Conservation (phyloP, 2,113 vertebrate species). For the Petrocephalus zakoni region DNA sequence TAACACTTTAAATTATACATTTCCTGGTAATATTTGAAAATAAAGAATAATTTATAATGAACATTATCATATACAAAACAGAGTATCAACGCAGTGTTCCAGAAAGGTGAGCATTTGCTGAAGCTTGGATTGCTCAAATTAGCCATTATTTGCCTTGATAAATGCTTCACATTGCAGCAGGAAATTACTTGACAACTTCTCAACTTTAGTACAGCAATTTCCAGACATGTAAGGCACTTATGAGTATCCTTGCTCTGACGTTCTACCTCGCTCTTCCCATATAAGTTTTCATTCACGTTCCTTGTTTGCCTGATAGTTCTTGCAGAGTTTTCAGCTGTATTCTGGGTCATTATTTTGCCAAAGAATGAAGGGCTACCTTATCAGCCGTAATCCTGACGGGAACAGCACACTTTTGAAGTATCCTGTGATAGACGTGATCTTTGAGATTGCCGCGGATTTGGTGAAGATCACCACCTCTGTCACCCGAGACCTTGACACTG, state of each 20-base stretch:
- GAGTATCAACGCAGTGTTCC: background rate
- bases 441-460: background rate
- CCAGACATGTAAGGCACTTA: background rate
- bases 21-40: background rate
- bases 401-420: background rate
- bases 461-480: background rate
- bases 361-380: background rate
- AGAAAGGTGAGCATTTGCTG: background rate
- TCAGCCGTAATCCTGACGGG: background rate
- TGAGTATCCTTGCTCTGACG: background rate
- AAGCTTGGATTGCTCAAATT: background rate
- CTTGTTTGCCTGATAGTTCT: background rate
- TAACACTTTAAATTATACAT: background rate
- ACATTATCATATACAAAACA: background rate
- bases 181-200: background rate
- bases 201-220: background rate
- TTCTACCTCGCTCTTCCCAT: background rate
- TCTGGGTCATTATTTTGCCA: background rate
- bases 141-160: background rate
- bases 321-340: background rate
- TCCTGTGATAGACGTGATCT: background rate
- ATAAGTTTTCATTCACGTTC: background rate
- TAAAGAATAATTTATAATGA: background rate
- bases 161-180: background rate
- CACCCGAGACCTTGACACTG: background rate